Percentiles rank a stretch among this genome's conserved stretches.
phyloP scores from a whole-genome alignment of 1,140 invertebrate species.

The Solenopsis fugax region DNA sequence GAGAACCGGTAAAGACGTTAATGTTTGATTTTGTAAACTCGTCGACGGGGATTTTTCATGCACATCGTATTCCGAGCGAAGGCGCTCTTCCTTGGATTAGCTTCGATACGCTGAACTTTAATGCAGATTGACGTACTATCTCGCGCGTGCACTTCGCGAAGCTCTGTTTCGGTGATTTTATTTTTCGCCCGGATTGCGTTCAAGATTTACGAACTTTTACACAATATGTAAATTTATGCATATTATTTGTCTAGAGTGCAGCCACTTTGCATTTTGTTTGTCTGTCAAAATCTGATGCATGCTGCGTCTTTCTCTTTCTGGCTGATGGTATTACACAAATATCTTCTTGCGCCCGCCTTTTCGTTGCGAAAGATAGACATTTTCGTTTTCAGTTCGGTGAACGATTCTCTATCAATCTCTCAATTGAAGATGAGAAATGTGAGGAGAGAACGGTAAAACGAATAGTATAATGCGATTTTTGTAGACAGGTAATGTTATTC shows the following conservation, averaged over 20 bases:
- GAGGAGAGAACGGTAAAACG: background rate
- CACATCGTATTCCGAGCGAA: background rate
- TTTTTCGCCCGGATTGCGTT: conserved; percentile 57
- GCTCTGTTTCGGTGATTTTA: conserved; percentile 48
- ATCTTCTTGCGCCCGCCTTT: conserved; percentile 28
- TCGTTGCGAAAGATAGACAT: conserved; percentile 45
- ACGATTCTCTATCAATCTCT: conserved; percentile 48
- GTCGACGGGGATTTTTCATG: conserved; percentile 1
- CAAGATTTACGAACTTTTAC: conserved; percentile 50
- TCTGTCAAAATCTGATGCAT: conserved; percentile 63
- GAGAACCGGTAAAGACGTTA: background rate
- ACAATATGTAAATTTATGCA: conserved; percentile 58
- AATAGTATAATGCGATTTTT: background rate
- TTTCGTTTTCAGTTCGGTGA: conserved; percentile 51
- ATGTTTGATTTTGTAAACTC: background rate
- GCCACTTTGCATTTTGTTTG: conserved; percentile 61
- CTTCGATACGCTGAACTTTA: conserved; percentile 47
- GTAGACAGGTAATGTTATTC: background rate
- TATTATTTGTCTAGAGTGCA: conserved; percentile 59
- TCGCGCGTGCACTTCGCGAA: conserved; percentile 36
- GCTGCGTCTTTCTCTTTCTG: conserved; percentile 6
- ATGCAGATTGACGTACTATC: conserved; percentile 51
- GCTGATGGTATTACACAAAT: conserved; percentile 43
- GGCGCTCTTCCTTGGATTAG: conserved; percentile 25
- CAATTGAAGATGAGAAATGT: conserved; percentile 4